These are phyloP conservation scores for Pogonophryne albipinna DNA, from an alignment of 2,797 vertebrate genomes.

Conservation along the genomic window DNA sequence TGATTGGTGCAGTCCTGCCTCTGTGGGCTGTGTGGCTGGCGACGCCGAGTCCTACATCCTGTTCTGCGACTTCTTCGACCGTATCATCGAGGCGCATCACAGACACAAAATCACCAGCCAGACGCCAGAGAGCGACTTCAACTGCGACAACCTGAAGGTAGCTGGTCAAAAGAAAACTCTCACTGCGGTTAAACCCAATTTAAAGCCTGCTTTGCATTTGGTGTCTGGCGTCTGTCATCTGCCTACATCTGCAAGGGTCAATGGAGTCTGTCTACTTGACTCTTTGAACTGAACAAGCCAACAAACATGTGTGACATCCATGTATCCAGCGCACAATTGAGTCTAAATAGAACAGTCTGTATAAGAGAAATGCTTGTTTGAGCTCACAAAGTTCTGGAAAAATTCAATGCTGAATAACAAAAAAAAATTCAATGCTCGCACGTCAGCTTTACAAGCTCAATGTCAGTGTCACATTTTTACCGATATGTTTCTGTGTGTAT, in stretches of 20 bases:
- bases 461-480: background rate
- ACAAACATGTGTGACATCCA: background rate
- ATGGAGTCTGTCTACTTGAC: no score
- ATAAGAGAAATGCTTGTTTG: no score
- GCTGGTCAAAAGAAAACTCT: background rate
- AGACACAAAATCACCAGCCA: conserved; percentile 66
- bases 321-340: background rate
- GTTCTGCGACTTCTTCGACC: conserved; percentile 85
- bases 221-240: no score
- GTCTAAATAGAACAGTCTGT: background rate
- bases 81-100: conserved; percentile 80
- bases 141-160: conserved; percentile 84
- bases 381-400: no score
- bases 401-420: no score
- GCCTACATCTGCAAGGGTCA: no score
- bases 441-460: no score
- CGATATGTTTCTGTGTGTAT: background rate
- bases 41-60: conserved; percentile 83
- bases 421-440: no score
- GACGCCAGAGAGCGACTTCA: conserved; percentile 80
- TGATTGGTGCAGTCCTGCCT: conserved; percentile 23
- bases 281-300: background rate
- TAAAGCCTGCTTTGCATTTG: no score
- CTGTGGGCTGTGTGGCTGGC: conserved; percentile 80
- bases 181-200: background rate